Base-by-base conservation (phyloP, 2,113 vertebrate genomes). In the Atractosteus spatula region DNA sequence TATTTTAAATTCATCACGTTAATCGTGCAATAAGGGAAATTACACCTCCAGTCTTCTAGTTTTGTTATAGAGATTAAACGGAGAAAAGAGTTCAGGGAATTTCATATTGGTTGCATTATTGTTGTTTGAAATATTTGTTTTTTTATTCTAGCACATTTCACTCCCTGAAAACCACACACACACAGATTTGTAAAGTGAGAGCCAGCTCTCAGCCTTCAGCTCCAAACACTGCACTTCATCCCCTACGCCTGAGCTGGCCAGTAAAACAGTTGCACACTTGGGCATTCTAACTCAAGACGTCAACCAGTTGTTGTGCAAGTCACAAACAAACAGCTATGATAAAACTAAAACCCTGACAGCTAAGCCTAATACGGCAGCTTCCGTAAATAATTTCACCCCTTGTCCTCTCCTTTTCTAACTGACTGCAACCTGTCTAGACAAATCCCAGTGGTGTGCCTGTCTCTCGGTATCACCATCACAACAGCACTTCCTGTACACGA, bases 401-500 rank as follows among this genome's bases (percentile, higher is more conserved):
- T 5, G 7, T 11, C 45, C 47, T 29, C 8, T n/a, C 16, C 44
- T 3, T 8, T 29, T n/a, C 8, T 16, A 59, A 59, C 11, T 67
- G n/a, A 4, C 17, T 6, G 8, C 62, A 73, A 7, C 2, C 51
- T 17, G 59, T 71, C 62, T 64, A 73, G 70, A 57, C 62, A 66
- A 61, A 51, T n/a, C 0, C 0, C 45, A 72, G 72, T 74, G 57
- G 55, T 0, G 0, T 0, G 0, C 5, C 0, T 4, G 54, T 41
- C 0, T 3, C 3, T 0, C 0, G 42, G n/a, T 8, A 10, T 1
- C 44, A 16, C 2, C 56, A 14, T 59, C 0, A 2, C 13, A 43
- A 68, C 10, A 6, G 16, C 57, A 54, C 66, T 59, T 54, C 64
- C 14, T 51, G 57, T 61, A 54, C 29, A 3, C 0, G 16, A 56